Base-by-base conservation (phyloP, 1,140 invertebrate genomes). In the Phthorimaea operculella region DNA sequence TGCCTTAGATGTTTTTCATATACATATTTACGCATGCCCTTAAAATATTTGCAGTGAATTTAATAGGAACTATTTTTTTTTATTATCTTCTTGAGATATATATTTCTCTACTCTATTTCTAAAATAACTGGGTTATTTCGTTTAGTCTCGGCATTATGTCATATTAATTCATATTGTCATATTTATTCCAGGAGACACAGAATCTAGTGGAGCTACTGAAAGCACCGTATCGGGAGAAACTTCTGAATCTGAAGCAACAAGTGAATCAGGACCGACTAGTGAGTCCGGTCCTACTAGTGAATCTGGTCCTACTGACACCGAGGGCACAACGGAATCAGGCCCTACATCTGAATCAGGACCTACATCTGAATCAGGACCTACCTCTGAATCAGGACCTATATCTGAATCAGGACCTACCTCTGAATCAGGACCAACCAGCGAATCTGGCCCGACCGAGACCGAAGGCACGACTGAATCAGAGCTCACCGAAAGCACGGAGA, bases 371-470 rank as follows among this genome's bases (percentile, higher is more conserved):
- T 49, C 47, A 18, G 47, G 47, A 49, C 4, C 9, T 4, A 49
- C 47, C 10, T 47, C 50, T 44, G 52, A 54, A 45, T 53, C 57
- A 47, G 47, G 17, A 17, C 6, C 33, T 28, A 53, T 52, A 5
- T 53, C 45, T 49, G 57, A 58, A 51, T 44, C 52, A 47, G 59
- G 28, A 15, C 45, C 39, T 14, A 57, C 55, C 14, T 28, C 48
- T 28, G 48, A 28, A 50, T 42, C 51, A 11, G 16, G 12, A 18
- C 1, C 36, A 11, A 36, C 54, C 2, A 54, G 52, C 44, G 55
- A 54, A 33, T 54, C 58, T 45, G 59, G 33, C 10, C 18, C 54
- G 10, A 66, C 56, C 51, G 59, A 57, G 2, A 57, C 55, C 12
- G 59, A 39, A 49, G 48, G 48, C 3, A 50, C 17, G 10, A 50